Base-by-base conservation (phyloP, 2,113 vertebrate genomes). In the Gasterosteus aculeatus region DNA sequence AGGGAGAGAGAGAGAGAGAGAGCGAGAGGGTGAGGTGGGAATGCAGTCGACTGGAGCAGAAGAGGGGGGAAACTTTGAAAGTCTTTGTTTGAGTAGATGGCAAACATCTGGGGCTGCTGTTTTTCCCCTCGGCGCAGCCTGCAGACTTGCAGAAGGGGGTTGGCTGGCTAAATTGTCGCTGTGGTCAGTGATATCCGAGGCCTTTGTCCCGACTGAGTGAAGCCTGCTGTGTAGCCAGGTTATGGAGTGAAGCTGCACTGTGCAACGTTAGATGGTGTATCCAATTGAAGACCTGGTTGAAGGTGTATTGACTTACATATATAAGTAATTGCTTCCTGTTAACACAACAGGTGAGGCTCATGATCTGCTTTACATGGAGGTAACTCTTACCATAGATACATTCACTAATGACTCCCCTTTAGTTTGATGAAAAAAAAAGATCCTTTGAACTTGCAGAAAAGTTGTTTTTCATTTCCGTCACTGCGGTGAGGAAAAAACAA, bases 241-340 rank as follows among this genome's bases (percentile, higher is more conserved):
- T 80, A 82, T 66, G 65, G 81, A 88, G 80, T 87, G 72, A 54
- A 85, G 76, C 75, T 82, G 70, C 66, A 68, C 69, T 58, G 58
- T 81, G 92, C 88, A 93, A 94, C 82, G 66, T 84, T 82, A 93
- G 90, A 85, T 5, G 56, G 53, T 82, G 80, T 85, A 83, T 92
- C 86, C 75, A 87, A 86, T 89, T 88, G 77, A 85, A 78, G 69
- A 69, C 75, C 85, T 56, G 69, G 82, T 84, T 90, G 76, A 88
- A 90, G 81, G 72, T 70, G 83, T 73, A 86, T 91, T 87, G 72
- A 87, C 88, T 92, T 89, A 54, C 90, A 65, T 82, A 69, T 76
- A 81, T 88, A 83, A 89, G 81, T 89, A 85, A 91, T 88, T 90
- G 75, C 85, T 88, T 91, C 88, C 90, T 88, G 75, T 87, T 86